phyloP scores from a whole-genome alignment of 2,888 invertebrate genomes.

The Gibbula magus region DNA sequence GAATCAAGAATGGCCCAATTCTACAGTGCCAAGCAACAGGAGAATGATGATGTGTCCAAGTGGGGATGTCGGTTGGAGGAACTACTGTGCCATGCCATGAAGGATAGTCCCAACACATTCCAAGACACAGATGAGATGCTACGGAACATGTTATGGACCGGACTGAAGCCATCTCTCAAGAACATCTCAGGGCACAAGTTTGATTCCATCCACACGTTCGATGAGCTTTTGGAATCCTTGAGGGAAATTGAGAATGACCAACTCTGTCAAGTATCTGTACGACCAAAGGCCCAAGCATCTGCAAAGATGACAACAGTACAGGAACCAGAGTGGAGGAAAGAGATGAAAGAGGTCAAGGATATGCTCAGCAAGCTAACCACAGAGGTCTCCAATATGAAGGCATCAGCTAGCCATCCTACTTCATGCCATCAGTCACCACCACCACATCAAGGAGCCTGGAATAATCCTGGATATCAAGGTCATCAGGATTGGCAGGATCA shows the following conservation, averaged over 20 bases:
- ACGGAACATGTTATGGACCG: neutral
- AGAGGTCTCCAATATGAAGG: too few species aligned
- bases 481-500: too few species aligned
- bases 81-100: too few species aligned
- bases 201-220: too few species aligned
- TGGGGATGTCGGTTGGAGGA: too few species aligned
- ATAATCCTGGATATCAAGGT: too few species aligned
- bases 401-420: too few species aligned
- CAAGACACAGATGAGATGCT: too few species aligned
- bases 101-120: neutral
- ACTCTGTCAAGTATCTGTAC: neutral
- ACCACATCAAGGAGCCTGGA: too few species aligned
- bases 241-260: neutral
- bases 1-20: neutral
- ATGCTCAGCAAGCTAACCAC: neutral
- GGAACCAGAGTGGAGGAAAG: neutral
- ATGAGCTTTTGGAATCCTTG: too few species aligned
- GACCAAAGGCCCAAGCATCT: neutral
- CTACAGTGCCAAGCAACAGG: neutral
- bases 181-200: neutral
- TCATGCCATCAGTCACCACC: too few species aligned
- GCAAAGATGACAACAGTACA: too few species aligned
- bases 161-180: neutral
- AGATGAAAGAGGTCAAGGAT: neutral
- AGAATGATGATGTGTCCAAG: neutral